Conservation (phyloP, 1,140 invertebrate species). For the Micrasema longulum region DNA sequence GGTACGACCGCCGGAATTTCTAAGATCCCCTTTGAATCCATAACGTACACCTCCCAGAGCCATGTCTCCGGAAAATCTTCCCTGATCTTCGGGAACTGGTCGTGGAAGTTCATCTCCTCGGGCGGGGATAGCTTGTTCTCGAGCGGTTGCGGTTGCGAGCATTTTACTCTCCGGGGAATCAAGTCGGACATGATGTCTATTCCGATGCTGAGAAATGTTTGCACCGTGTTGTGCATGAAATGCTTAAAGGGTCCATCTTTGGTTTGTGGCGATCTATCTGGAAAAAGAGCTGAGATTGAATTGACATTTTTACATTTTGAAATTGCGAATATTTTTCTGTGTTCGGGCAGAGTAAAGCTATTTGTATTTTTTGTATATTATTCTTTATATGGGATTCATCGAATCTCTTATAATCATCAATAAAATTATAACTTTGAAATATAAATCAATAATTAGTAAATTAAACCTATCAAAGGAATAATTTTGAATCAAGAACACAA, state of each 20-base stretch:
- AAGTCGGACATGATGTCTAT: conserved; percentile 46
- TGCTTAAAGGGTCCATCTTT: neutral
- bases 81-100: conserved; percentile 55
- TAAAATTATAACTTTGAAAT: no score
- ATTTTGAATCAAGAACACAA: no score
- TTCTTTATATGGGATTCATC: no score
- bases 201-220: conserved; percentile 41
- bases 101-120: neutral
- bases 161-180: conserved; percentile 34
- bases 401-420: no score
- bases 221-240: conserved; percentile 37
- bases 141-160: conserved; percentile 34
- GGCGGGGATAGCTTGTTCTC: neutral
- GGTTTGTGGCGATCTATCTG: conserved; percentile 3
- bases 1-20: conserved; percentile 41
- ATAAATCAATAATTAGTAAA: no score
- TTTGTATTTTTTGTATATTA: no score
- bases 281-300: conserved; percentile 4
- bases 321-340: no score
- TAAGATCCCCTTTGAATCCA: conserved; percentile 40
- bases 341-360: no score
- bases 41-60: conserved; percentile 68
- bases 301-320: no score
- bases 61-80: conserved; percentile 76
- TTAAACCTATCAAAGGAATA: no score